These are phyloP conservation scores for Neotragus pygmaeus DNA, from an alignment of 2,113 vertebrate species.

Conservation along the genomic window DNA sequence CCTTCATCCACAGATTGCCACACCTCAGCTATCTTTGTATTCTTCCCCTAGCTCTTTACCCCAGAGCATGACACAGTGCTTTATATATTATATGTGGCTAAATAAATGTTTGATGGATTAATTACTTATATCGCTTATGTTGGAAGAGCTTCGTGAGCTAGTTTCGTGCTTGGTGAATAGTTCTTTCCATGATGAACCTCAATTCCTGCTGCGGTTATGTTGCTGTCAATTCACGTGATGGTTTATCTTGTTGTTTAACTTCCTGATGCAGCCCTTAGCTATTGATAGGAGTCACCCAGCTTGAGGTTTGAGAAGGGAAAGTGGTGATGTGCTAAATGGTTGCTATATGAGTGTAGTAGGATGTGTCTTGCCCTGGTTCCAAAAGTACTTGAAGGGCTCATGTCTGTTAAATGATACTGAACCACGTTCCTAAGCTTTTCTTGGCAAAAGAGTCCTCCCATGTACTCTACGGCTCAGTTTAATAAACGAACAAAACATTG, in stretches of 20 bases:
- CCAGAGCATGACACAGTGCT: background rate
- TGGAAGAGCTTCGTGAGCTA: background rate
- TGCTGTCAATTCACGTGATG: background rate
- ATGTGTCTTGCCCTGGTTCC: background rate
- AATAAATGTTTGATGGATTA: background rate
- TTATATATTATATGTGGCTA: background rate
- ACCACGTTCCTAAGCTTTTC: background rate
- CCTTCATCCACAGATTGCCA: background rate
- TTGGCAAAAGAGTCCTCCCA: background rate
- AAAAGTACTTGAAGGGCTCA: background rate
- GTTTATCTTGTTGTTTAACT: slow-evolving; percentile 29
- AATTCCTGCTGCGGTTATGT: background rate
- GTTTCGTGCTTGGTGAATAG: background rate
- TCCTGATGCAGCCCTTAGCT: background rate
- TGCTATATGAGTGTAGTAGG: background rate
- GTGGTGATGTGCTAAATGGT: background rate
- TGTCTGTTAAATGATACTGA: background rate
- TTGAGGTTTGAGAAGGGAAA: background rate
- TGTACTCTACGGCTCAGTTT: background rate
- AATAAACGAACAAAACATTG: background rate
- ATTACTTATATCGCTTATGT: too few species aligned
- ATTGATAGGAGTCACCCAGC: background rate
- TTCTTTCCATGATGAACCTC: accelerated
- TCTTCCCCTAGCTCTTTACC: background rate
- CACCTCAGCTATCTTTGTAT: background rate